A percentile compares a stretch with the other conserved stretches of the same genome.
Conservation (phyloP, 1,140 invertebrate genomes). For the Camponotus pennsylvanicus region DNA sequence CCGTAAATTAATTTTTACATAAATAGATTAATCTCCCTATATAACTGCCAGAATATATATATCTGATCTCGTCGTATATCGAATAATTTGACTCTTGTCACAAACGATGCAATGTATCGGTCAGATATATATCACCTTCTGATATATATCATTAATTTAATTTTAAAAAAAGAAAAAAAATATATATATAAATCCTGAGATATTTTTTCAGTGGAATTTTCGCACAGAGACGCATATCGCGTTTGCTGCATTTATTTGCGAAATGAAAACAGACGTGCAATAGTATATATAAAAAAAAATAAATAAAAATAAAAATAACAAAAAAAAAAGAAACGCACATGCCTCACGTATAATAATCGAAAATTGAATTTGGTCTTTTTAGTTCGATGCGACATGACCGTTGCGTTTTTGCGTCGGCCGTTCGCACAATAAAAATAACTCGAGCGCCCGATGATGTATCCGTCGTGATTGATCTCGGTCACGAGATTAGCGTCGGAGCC, state of each 20-base stretch:
- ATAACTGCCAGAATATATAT: neutral
- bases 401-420: constrained; percentile 33
- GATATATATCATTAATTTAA: neutral
- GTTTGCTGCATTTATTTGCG: constrained; percentile 36
- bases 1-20: constrained; percentile 33
- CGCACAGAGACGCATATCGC: neutral
- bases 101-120: neutral
- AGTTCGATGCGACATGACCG: constrained; percentile 51
- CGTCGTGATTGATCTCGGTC: constrained; percentile 59
- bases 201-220: constrained; percentile 22
- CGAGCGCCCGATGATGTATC: constrained; percentile 27
- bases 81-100: neutral
- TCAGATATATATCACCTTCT: neutral
- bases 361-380: constrained; percentile 56
- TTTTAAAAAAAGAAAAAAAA: constrained; percentile 14
- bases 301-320: neutral
- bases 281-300: neutral
- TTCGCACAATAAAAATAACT: constrained; percentile 36
- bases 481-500: constrained; percentile 51
- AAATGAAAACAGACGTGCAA: constrained; percentile 47
- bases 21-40: constrained; percentile 21
- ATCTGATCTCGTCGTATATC: neutral
- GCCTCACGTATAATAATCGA: constrained; percentile 46
- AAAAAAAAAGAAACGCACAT: neutral
- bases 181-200: constrained; percentile 5